Evolutionary conservation across 2,113 vertebrate species (phyloP), one percentile per base, ranked within the genome.

Genomic region (Anoura caudifer): DNA sequence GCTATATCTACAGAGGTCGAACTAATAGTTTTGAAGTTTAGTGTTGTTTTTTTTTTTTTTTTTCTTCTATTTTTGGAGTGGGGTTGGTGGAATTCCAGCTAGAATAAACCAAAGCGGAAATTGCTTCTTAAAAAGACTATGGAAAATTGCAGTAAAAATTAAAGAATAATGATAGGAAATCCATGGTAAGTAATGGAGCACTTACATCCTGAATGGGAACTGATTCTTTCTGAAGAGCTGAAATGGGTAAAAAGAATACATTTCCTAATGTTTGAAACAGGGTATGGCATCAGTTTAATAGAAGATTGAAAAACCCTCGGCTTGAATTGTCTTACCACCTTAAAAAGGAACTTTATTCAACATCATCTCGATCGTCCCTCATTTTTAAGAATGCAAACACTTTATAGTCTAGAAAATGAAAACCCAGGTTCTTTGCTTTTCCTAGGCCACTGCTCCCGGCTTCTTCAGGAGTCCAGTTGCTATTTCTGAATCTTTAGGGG

Each of bases 371-470:
- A 36, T 50, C 43, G 13, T 26, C 84, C 33, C 88, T 56, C 72
- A 31, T 76, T 90, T 69, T 73, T n/a, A 73, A 50, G 31, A 75
- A 61, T 12, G 4, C 56, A 54, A 88, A 82, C 70, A 43, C 65
- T 67, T 83, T 33, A 82, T 22, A 61, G 45, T 47, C 38, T 26
- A 92, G 75, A 70, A 88, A 84, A 79, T 67, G 31, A 26, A n/a
- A 41, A 93, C 96, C 38, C 97, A 98, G 99, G 98, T 99, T 77
- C 90, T 91, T 97, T 47, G 88, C 76, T 91, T 98, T 98, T 5
- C 97, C 96, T 70, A 98, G 88, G 7, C 98, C 98, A 28, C 99
- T 99, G 95, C 99, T 98, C 3, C 98, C 98, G 0, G 98, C 98
- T 50, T 97, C 96, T 11, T 96, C 87, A 4, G 98, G 97, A 8